A percentile compares a stretch with the other conserved stretches of the same genome.
These are phyloP conservation scores for Dione juno DNA, from an alignment of 2,888 invertebrate species.

Conservation along the genomic window DNA sequence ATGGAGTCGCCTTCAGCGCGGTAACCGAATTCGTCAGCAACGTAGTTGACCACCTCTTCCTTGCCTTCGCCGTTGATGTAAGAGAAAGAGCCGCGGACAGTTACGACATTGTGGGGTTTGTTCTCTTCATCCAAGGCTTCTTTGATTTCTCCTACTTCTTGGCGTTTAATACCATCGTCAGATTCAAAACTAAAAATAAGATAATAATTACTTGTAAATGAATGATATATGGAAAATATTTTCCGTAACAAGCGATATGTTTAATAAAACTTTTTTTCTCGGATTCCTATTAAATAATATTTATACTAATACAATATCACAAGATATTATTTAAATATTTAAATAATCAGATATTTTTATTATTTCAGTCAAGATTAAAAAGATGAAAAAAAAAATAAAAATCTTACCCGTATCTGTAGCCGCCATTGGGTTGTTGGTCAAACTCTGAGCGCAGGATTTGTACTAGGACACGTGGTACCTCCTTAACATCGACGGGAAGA, in stretches of 20 bases:
- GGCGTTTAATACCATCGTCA: constrained; percentile 79
- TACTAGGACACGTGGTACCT: too few species aligned
- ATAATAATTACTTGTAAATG: neutral
- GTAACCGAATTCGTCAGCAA: constrained; percentile 86
- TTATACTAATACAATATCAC: too few species aligned
- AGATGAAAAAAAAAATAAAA: neutral
- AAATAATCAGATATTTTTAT: too few species aligned
- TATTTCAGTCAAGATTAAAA: too few species aligned
- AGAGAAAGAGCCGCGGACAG: constrained; percentile 83
- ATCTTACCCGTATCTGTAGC: constrained; percentile 59
- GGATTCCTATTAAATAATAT: too few species aligned
- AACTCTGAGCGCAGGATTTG: constrained; percentile 59
- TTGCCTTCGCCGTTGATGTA: constrained; percentile 83
- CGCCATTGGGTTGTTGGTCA: constrained; percentile 60
- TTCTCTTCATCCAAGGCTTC: constrained; percentile 79
- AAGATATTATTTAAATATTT: too few species aligned
- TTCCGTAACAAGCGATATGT: too few species aligned
- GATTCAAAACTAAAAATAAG: constrained; percentile 73
- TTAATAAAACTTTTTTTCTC: too few species aligned
- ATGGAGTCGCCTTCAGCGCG: constrained; percentile 84
- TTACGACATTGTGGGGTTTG: constrained; percentile 80
- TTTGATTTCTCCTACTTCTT: constrained; percentile 76
- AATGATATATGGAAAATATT: too few species aligned
- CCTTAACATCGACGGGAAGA: constrained; percentile 49
- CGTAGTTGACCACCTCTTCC: constrained; percentile 76